Evolutionary conservation across 2,797 vertebrate genomes (phyloP).

Genomic region (Sebastolobus alascanus): DNA sequence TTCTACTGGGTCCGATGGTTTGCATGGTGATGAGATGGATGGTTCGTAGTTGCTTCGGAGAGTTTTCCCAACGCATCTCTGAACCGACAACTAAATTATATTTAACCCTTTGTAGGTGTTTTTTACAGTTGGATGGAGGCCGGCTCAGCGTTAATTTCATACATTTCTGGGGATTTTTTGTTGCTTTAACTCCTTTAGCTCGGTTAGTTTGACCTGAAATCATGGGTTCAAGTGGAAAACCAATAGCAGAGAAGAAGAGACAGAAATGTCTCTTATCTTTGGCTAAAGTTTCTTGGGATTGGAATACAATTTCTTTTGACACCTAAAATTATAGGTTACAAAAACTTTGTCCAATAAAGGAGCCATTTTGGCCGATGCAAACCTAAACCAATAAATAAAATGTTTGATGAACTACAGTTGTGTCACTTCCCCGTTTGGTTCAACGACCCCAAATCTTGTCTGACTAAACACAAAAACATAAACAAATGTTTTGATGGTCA

Average conservation of each 20-base stretch:
- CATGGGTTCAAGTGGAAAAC: neutral
- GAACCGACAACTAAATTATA: neutral
- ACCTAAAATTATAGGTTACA: neutral
- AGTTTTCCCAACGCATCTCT: slow-evolving; percentile 38
- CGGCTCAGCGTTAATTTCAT: neutral
- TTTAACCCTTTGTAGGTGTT: slow-evolving; percentile 21
- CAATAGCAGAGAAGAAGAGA: neutral
- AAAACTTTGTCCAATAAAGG: neutral
- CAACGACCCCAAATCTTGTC: neutral
- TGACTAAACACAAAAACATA: too few species aligned
- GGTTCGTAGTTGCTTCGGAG: slow-evolving; percentile 51
- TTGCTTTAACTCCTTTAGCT: neutral
- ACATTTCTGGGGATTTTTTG: neutral
- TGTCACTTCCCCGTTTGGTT: neutral
- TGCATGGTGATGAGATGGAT: slow-evolving; percentile 46
- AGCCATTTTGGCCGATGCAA: neutral
- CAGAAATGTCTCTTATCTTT: neutral
- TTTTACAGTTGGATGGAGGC: neutral
- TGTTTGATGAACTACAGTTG: neutral
- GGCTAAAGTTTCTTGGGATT: neutral
- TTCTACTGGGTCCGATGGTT: slow-evolving; percentile 69
- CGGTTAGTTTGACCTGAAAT: neutral
- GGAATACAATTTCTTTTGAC: too few species aligned
- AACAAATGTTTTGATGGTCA: neutral
- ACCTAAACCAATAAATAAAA: neutral